Base-by-base conservation (phyloP, 2,888 invertebrate species). In the Crossocerus cetratus region DNA sequence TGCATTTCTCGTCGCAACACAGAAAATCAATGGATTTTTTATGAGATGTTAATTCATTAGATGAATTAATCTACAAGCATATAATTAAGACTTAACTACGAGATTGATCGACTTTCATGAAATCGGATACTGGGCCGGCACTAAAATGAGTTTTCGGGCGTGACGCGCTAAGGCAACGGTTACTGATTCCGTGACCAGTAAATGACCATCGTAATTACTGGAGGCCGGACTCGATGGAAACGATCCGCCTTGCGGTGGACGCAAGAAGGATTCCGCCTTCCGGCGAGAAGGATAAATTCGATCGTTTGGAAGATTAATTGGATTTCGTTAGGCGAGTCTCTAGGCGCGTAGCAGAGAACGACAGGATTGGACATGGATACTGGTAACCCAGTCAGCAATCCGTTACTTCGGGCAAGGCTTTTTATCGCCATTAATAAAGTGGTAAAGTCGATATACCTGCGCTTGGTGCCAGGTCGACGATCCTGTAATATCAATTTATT, bases 251-350 rank as follows among this genome's bases (percentile, higher is more conserved):
- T 59, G 60, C 32, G 32, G 32, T 54, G 63, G 16, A 16, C n/a
- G n/a, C n/a, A n/a, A n/a, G n/a, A n/a, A n/a, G n/a, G n/a, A n/a
- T n/a, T 32, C 43, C 20, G 13, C 56, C 22, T 21, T 53, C 21
- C 32, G 18, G 53, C 45, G 13, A 16, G 44, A 20, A 32, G 56
- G 75, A 69, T 69, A 74, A 59, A 53, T 55, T 43, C 45, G 54
- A 59, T 62, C 64, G 45, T 74, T 72, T 44, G 42, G 21, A 20
- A 71, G 61, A 78, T 75, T 75, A 78, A 75, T 78, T 63, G 63
- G 22, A 63, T 71, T 74, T 57, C 44, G 44, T 66, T 62, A 18
- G 43, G 63, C 63, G 58, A 68, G 5, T 32, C 60, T 67, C 58
- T 32, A 32, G 32, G 43, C 18, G 11, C 21, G 20, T 16, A 66